Evolutionary conservation across 2,113 vertebrate species (phyloP).

Genomic region (Erpornis zantholeuca): DNA sequence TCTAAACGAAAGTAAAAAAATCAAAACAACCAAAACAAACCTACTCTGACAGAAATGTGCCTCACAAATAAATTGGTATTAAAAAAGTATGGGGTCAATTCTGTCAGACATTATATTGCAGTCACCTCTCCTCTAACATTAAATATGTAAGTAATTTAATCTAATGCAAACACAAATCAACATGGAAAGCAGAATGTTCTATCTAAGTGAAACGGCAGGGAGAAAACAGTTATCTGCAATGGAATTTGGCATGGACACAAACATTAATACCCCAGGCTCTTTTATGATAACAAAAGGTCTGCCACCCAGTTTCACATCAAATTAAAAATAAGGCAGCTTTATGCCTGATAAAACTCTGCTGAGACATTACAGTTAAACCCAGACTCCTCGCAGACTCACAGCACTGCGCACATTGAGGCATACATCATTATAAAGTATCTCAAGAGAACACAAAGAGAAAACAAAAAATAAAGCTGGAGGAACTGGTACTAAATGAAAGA

Average conservation of each 20-base stretch:
- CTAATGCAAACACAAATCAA: background rate
- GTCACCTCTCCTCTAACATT: background rate
- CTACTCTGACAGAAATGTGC: background rate
- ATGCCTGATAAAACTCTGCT: background rate
- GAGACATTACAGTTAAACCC: background rate
- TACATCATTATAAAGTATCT: rapidly evolving
- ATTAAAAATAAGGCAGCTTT: background rate
- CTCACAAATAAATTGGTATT: background rate
- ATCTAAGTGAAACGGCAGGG: background rate
- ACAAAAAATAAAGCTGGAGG: background rate
- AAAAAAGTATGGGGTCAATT: background rate
- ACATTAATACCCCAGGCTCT: background rate
- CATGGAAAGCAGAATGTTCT: background rate
- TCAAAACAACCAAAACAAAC: background rate
- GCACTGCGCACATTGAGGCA: background rate
- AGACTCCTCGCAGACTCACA: background rate
- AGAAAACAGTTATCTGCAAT: background rate
- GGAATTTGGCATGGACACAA: background rate
- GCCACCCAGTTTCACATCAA: background rate
- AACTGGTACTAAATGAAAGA: background rate
- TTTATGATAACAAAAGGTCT: background rate
- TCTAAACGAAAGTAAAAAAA: background rate
- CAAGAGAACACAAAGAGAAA: background rate
- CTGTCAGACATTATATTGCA: background rate
- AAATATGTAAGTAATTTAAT: background rate